phyloP scores from a whole-genome alignment of 2,113 vertebrate genomes.

The Laterallus jamaicensis region DNA sequence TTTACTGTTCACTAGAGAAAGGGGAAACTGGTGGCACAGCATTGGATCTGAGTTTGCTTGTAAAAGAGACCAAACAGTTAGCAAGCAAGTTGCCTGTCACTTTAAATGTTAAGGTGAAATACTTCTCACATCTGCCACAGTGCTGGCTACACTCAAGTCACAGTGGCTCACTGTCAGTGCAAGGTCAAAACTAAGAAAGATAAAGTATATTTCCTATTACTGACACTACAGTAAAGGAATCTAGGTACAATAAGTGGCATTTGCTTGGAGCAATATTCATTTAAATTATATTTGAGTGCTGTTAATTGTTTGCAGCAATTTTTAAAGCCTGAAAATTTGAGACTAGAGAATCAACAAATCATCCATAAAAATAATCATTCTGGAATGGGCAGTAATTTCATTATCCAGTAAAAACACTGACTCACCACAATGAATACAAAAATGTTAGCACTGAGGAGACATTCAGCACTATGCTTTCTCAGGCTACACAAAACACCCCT shows the following conservation, averaged over 20 bases:
- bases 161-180: background rate
- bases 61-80: background rate
- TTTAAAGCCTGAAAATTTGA: constrained; percentile 43
- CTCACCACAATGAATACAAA: constrained; percentile 4
- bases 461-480: background rate
- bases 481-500: background rate
- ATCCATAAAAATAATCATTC: background rate
- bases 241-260: background rate
- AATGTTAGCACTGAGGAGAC: background rate
- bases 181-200: constrained; percentile 8
- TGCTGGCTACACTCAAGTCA: background rate
- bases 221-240: constrained; percentile 17
- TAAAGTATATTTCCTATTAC: constrained; percentile 28
- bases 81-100: background rate
- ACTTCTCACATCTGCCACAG: background rate
- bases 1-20: background rate
- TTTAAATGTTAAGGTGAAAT: constrained; percentile 7
- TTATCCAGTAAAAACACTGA: constrained; percentile 45
- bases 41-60: background rate
- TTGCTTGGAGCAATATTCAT: constrained; percentile 16
- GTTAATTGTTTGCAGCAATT: constrained; percentile 23
- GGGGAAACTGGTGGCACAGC: background rate
- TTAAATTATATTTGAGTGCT: constrained; percentile 9
- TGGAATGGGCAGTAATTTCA: constrained; percentile 46
- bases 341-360: constrained; percentile 31